Base-by-base conservation (phyloP, 2,113 vertebrate species). In the Proterorhinus semilunaris region DNA sequence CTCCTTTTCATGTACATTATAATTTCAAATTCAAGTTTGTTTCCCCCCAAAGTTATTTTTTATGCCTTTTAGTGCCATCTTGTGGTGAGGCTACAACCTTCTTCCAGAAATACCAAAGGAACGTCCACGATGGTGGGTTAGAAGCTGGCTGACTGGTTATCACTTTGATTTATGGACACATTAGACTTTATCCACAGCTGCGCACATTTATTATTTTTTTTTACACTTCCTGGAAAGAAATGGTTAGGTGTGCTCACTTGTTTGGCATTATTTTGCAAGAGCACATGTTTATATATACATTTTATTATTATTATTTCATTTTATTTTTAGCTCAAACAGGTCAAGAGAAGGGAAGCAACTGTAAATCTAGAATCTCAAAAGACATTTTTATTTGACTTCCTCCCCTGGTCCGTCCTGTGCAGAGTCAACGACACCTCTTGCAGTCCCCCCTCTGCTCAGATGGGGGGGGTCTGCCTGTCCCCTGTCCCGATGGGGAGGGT, bases 361-460 rank as follows among this genome's bases (percentile, higher is more conserved):
- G 6, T 17, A 27, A 55, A 27, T 16, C 21, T 27, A 10, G 9
- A 11, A 55, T 21, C 17, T 21, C 8, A 36, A 42, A 12, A 12
- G 9, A 6, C 4, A 42, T 42, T 16, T 3, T 50, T 13, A 50
- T 50, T 36, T 36, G 27, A 36, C 4, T 36, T 49, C 21, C 17
- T 57, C 54, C 11, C 42, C 21, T 11, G 10, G 27, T 11, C 42
- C 8, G 6, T 61, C 27, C n/a, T 44, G 13, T 42, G 55, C 2
- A 13, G 5, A 16, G 15, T 12, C n/a, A 10, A 16, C 11, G n/a
- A 16, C 44, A n/a, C 44, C 4, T 21, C 21, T 12, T 3, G 13
- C 27, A 43, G 52, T 44, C 43, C 62, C 62, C 12, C 47, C 63
- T 16, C 49, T 45, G 57, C 66, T 65, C 21, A 73, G 27, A 43